phyloP scores from a whole-genome alignment of 2,888 invertebrate species.

The Creontiades dilutus region DNA sequence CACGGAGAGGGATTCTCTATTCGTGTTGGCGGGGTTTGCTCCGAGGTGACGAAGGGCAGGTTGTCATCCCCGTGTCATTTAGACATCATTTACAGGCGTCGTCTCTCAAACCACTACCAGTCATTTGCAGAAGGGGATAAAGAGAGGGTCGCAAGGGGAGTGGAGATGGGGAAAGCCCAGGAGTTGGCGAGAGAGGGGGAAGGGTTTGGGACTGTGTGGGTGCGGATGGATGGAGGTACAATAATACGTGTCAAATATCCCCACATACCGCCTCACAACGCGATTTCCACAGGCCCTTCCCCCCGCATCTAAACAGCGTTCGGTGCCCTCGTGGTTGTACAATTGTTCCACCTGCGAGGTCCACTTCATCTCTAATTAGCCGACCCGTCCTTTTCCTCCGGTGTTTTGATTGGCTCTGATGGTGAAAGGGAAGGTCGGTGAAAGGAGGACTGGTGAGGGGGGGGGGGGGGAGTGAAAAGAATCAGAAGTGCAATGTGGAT shows the following conservation, averaged over 20 bases:
- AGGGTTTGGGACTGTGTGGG: no score
- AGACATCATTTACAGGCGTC: constrained; percentile 72
- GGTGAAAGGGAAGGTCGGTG: neutral
- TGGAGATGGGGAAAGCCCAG: neutral
- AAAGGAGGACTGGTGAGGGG: no score
- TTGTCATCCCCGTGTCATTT: constrained; percentile 71
- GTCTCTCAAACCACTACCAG: constrained; percentile 71
- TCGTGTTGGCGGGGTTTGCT: neutral
- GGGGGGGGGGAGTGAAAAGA: constrained; percentile 33
- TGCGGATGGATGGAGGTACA: constrained; percentile 10
- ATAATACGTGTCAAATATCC: constrained; percentile 69
- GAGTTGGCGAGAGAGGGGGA: neutral
- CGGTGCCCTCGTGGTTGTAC: neutral
- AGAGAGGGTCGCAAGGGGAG: neutral
- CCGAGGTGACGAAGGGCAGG: constrained; percentile 26
- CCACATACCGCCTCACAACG: constrained; percentile 46
- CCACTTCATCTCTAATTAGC: constrained; percentile 68
- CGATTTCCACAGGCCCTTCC: constrained; percentile 12
- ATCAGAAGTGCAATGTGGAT: constrained; percentile 54
- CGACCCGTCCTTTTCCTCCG: constrained; percentile 24
- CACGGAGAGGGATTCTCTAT: neutral
- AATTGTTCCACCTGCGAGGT: constrained; percentile 53
- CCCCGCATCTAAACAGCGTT: constrained; percentile 34
- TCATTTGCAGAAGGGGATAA: constrained; percentile 64
- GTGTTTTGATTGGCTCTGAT: constrained; percentile 51